These are phyloP conservation scores for Antrozous pallidus DNA, from an alignment of 2,797 vertebrate species.

Conservation along the genomic window DNA sequence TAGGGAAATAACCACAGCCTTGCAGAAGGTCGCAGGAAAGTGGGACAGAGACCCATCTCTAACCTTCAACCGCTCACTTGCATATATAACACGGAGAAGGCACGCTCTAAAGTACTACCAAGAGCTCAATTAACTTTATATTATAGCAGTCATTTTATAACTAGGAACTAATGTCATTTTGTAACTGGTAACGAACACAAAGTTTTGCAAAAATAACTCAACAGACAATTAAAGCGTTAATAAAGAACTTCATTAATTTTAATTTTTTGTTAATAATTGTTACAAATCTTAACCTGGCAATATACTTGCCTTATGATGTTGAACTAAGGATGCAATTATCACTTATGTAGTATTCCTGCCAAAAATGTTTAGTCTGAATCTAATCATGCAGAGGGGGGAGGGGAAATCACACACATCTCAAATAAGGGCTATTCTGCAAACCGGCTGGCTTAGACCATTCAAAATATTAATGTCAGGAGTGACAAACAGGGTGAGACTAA, in stretches of 20 bases:
- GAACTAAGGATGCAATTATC: not conserved
- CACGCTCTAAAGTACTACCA: not conserved
- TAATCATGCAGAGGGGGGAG: not conserved
- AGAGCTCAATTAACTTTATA: not conserved
- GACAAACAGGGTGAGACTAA: not conserved
- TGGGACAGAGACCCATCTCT: not conserved
- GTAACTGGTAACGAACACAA: not conserved
- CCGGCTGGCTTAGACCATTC: not conserved
- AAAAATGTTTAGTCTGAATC: conserved; percentile 15
- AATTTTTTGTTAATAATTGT: conserved; percentile 22
- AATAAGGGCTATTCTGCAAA: conserved; percentile 5
- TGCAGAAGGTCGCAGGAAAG: not conserved
- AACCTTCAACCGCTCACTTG: not conserved
- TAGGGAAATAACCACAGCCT: not conserved
- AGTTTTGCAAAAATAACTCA: not conserved
- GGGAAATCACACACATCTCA: conserved; percentile 7
- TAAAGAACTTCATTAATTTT: not conserved
- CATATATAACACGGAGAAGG: not conserved
- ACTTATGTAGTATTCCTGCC: not conserved
- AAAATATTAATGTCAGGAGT: not conserved
- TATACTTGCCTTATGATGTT: not conserved
- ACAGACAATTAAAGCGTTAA: not conserved
- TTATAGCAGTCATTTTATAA: not conserved
- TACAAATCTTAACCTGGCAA: not conserved
- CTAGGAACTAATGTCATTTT: not conserved